These are phyloP conservation scores for Nerophis lumbriciformis DNA, from an alignment of 2,113 vertebrate species.

Conservation along the genomic window DNA sequence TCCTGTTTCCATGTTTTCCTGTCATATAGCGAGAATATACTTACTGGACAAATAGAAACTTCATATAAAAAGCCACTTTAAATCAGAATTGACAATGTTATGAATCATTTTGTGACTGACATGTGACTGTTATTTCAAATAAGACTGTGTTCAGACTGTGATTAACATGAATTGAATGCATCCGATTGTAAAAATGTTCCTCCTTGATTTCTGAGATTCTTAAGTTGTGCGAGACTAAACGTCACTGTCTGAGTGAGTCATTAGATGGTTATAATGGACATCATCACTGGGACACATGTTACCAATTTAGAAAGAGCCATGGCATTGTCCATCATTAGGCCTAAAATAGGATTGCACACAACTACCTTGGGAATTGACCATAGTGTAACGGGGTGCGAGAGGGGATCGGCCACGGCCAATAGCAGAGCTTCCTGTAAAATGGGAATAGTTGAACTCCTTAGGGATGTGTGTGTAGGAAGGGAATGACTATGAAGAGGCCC, in stretches of 20 bases:
- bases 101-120: too few species aligned
- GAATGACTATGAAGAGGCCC: constrained; percentile 30
- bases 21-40: too few species aligned
- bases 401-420: constrained; percentile 25
- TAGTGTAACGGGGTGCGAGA: constrained; percentile 38
- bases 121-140: background rate
- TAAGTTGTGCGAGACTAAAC: background rate
- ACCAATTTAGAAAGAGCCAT: constrained; percentile 18
- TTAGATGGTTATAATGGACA: background rate
- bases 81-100: too few species aligned
- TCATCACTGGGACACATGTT: constrained; percentile 24
- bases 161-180: background rate
- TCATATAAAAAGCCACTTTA: too few species aligned
- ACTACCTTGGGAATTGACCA: constrained; percentile 27
- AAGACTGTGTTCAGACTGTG: background rate
- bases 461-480: constrained; percentile 43
- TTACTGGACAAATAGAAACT: too few species aligned
- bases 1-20: too few species aligned
- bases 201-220: background rate
- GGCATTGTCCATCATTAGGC: constrained; percentile 1
- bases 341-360: constrained; percentile 32
- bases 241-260: constrained; percentile 7
- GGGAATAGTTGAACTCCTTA: constrained; percentile 58
- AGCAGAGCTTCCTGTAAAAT: constrained; percentile 41
- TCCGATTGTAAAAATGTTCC: background rate